Conservation (phyloP, 1,140 invertebrate species). For the Temnothorax curvispinosus region DNA sequence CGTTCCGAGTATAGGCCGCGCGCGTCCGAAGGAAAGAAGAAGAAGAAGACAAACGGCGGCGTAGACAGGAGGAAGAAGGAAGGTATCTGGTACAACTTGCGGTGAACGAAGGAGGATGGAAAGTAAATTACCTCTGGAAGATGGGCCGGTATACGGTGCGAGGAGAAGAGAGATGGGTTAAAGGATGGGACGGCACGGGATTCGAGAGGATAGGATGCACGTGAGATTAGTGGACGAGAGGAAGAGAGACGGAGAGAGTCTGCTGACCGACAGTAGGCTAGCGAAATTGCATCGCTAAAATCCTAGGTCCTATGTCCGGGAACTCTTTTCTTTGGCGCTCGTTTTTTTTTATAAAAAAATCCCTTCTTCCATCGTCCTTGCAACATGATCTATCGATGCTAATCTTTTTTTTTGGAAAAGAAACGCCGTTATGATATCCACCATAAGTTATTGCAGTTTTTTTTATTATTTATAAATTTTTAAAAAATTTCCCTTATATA, state of each 20-base stretch:
- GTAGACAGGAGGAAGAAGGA: conserved; percentile 52
- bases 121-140: conserved; percentile 80
- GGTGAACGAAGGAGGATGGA: conserved; percentile 70
- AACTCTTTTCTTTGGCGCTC: conserved; percentile 28
- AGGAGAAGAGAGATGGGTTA: conserved; percentile 26
- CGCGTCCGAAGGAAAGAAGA: conserved; percentile 54
- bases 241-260: conserved; percentile 26
- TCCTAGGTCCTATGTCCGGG: conserved; percentile 52
- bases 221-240: conserved; percentile 43
- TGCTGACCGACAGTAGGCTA: conserved; percentile 68
- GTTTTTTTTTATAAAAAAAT: not conserved
- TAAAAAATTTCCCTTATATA: conserved; percentile 16
- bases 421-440: not conserved
- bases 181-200: conserved; percentile 65
- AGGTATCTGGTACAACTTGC: conserved; percentile 58
- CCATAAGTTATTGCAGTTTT: not conserved
- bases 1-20: conserved; percentile 63
- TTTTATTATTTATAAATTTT: not conserved
- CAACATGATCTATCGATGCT: conserved; percentile 28
- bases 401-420: conserved; percentile 24
- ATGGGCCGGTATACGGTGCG: conserved; percentile 46
- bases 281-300: conserved; percentile 73
- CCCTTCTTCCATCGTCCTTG: not conserved
- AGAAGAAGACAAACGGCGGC: conserved; percentile 41
- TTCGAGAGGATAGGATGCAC: conserved; percentile 56